Conservation (phyloP, 2,113 vertebrate genomes). For the Ctenomys sociabilis region DNA sequence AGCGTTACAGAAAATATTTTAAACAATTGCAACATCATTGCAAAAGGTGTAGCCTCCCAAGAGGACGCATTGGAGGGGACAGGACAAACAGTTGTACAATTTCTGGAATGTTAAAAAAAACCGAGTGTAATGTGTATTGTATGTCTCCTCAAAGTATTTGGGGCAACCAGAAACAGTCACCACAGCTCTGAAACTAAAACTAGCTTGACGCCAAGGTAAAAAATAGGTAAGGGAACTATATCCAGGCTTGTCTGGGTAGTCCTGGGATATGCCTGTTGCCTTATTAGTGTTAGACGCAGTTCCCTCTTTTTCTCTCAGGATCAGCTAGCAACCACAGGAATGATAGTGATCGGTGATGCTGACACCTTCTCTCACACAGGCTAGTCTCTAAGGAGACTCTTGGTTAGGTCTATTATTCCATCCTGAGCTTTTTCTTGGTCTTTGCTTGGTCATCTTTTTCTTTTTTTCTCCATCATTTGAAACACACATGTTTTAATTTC, state of each 20-base stretch:
- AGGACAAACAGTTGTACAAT: constrained; percentile 1
- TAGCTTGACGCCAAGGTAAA: neutral
- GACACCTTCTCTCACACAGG: neutral
- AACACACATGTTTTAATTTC: neutral
- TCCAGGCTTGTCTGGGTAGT: neutral
- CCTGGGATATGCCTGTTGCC: neutral
- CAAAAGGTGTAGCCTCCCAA: neutral
- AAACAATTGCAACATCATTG: constrained; percentile 21
- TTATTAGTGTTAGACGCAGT: neutral
- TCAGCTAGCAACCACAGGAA: neutral
- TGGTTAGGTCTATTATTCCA: neutral
- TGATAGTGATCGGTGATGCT: neutral
- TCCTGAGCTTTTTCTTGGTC: neutral
- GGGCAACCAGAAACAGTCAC: neutral
- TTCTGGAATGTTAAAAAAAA: constrained; percentile 32
- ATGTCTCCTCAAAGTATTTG: neutral
- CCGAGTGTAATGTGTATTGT: neutral
- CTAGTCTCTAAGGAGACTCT: neutral
- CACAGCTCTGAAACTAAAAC: constrained; percentile 25
- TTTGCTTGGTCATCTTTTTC: neutral
- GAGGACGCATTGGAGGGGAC: neutral
- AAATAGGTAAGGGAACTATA: neutral
- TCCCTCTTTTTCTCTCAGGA: neutral
- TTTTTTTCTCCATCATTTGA: neutral
- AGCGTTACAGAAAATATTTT: constrained; percentile 24